Evolutionary conservation across 35 echinoderm and acorn worm genomes (phyloP), one percentile per base, ranked within the genome.

Genomic region (Apostichopus japonicus): DNA sequence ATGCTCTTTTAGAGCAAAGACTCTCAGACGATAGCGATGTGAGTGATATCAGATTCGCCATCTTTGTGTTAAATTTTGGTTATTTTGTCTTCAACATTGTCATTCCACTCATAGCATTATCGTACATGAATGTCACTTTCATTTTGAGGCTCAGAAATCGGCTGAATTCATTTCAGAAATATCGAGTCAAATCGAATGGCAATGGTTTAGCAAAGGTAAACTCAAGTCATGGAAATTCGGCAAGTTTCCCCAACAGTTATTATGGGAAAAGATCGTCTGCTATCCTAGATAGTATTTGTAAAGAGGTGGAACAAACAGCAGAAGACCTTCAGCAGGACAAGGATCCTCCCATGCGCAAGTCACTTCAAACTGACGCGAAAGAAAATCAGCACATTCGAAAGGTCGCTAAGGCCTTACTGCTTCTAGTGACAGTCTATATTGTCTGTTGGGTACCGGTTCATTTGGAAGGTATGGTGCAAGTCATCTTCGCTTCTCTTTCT

Each of bases 361-460:
- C 57, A 61, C 13, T 10, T 13, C 0, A 61, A 61, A 61, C 7
- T 61, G 57, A 61, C 57, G 57, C 57, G 8, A 61, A 61, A 10
- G 71, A 75, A 21, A 75, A 6, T 23, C 71, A n/a, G 17, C 16
- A 55, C 5, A 55, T 84, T 7, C 54, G 23, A 57, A 84, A n/a
- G 56, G 55, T 57, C 22, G 27, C 81, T 55, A 55, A 51, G 5
- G 53, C n/a, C 57, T 84, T 84, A 51, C 19, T 84, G 10, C 54
- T 84, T 14, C 17, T 84, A 16, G 55, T 84, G 8, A 53, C 81
- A n/a, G 54, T 84, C 17, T 84, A 84, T n/a, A n/a, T 84, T 1
- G 53, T 84, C 16, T 84, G 81, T n/a, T 84, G 81, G 81, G 6
- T 58, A 59, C 81, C 81, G 19, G 9, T 6, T n/a, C 81, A 84